phyloP scores from a whole-genome alignment of 2,113 vertebrate species.

The Pterocles orientalis region DNA sequence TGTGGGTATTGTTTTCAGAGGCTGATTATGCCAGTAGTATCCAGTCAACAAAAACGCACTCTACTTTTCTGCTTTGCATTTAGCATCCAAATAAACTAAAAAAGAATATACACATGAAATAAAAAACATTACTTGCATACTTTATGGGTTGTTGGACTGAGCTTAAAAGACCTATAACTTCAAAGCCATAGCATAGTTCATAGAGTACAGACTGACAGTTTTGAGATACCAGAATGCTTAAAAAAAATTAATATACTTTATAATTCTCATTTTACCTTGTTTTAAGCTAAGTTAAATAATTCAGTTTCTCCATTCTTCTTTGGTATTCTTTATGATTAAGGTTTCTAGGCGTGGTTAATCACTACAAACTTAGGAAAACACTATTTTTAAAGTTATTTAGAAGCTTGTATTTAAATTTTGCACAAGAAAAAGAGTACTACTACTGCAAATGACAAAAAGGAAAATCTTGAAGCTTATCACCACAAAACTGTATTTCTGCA shows the following conservation, averaged over 20 bases:
- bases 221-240: background rate
- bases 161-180: background rate
- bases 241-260: background rate
- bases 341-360: background rate
- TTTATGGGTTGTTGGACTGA: background rate
- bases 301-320: background rate
- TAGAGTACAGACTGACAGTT: background rate
- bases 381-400: background rate
- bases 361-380: background rate
- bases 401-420: background rate
- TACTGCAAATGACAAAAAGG: background rate
- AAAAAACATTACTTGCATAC: background rate
- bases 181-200: background rate
- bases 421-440: background rate
- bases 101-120: background rate
- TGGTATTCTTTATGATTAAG: background rate
- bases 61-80: background rate
- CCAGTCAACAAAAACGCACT: background rate
- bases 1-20: background rate
- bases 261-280: background rate
- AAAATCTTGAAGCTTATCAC: background rate
- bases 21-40: background rate
- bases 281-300: background rate
- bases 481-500: background rate
- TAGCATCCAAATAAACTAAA: background rate